A percentile compares a stretch with the other conserved stretches of the same genome.
Evolutionary conservation across 2,797 vertebrate genomes (phyloP).

Genomic region (Sebastes minor): DNA sequence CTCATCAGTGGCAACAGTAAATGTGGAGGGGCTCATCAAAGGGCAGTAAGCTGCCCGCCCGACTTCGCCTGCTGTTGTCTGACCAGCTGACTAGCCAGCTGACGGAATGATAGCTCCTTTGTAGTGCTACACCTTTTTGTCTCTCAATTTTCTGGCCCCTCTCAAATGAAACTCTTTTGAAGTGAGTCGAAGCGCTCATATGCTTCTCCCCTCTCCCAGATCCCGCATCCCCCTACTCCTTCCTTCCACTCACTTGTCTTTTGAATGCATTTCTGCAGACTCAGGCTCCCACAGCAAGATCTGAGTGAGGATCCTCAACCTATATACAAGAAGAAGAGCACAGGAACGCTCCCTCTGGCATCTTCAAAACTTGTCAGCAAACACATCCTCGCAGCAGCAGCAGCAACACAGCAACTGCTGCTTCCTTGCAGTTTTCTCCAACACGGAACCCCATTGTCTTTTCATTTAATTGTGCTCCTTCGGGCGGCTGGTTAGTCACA

Average conservation of each 20-base stretch:
- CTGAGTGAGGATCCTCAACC: constrained; percentile 31
- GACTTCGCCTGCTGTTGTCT: constrained; percentile 61
- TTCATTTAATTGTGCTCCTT: constrained; percentile 61
- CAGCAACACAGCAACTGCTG: constrained; percentile 29
- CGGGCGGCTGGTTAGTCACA: constrained; percentile 53
- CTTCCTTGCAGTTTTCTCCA: constrained; percentile 40
- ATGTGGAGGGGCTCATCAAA: constrained; percentile 63
- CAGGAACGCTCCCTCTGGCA: constrained; percentile 41
- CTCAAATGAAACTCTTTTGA: constrained; percentile 78
- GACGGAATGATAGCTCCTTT: constrained; percentile 78
- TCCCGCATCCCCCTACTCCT: not conserved
- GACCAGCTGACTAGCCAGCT: constrained; percentile 69
- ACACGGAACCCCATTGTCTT: constrained; percentile 65
- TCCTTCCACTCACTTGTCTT: constrained; percentile 54
- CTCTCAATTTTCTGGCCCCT: constrained; percentile 76
- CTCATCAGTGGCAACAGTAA: constrained; percentile 44
- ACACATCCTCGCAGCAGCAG: constrained; percentile 34
- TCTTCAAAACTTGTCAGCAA: constrained; percentile 60
- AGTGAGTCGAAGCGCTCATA: constrained; percentile 62
- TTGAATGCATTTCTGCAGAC: constrained; percentile 51
- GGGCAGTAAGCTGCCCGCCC: constrained; percentile 41
- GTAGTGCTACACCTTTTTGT: constrained; percentile 75
- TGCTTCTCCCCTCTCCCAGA: constrained; percentile 4
- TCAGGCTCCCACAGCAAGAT: constrained; percentile 56
- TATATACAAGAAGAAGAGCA: constrained; percentile 39